Base-by-base conservation (phyloP, 1,140 invertebrate genomes). In the Brachionus rubens region DNA sequence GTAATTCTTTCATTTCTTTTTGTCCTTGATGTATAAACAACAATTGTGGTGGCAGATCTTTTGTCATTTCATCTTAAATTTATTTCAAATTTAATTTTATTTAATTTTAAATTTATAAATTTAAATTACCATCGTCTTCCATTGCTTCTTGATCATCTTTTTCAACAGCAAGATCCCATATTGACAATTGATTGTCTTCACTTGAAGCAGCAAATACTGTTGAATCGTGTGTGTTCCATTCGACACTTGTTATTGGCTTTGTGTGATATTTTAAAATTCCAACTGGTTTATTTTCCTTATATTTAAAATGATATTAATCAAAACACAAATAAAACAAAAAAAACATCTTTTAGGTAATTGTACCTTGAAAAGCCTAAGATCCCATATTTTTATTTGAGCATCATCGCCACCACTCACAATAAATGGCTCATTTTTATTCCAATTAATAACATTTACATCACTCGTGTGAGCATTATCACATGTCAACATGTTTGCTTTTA, bases 21-120 rank as follows among this genome's bases (percentile, higher is more conserved):
- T 99, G 96, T 62, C 97, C 97, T 88, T 96, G 92, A 86, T 99
- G 97, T 79, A 99, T 94, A 82, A 99, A 99, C 47, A 99, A 85
- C 3, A 99, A 83, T 83, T 99, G 96, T 0, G 94, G 91, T 41
- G 96, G 96, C 36, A 99, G 83, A 80, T 92, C 89, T 83, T 80
- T 80, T 36, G 81, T 28, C 36, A 26, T 21, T 65, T 41, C 10
- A 28, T 65, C 36, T 65, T n/a, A n/a, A n/a, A n/a, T n/a, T n/a
- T n/a, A n/a, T n/a, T n/a, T n/a, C n/a, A n/a, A n/a, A n/a, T n/a
- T n/a, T 33, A 2, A 12, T n/a, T 87, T 48, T 47, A n/a, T 47
- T 47, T 16, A 19, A 10, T 48, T 16, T 48, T 16, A n/a, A 48
- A 48, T 5, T 75, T 88, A 82, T n/a, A n/a, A n/a, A n/a, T n/a